Conservation (phyloP, 2,113 vertebrate species). For the Amphiprion percula region DNA sequence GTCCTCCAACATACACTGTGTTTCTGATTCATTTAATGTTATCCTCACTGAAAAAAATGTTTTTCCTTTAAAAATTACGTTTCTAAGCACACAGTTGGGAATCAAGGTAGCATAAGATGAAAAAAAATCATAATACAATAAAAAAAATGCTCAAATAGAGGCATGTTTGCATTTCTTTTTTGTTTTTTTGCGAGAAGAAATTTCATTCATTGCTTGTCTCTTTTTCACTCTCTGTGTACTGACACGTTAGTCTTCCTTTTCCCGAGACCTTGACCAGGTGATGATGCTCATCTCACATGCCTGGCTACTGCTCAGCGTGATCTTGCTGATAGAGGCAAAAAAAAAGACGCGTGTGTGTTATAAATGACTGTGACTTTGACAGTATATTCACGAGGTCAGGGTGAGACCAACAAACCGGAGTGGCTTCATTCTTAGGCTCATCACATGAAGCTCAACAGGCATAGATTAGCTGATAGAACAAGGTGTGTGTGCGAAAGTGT, state of each 20-base stretch:
- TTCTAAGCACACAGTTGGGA: background rate
- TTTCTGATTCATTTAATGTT: too few species aligned
- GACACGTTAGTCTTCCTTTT: conserved; percentile 24
- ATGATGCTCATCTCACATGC: background rate
- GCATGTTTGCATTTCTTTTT: background rate
- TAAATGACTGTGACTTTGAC: conserved; percentile 4
- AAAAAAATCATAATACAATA: background rate
- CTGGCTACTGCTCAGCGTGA: background rate
- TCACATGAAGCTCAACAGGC: conserved; percentile 38
- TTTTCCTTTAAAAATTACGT: too few species aligned
- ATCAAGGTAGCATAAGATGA: background rate
- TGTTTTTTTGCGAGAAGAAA: conserved; percentile 45
- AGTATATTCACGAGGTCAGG: conserved; percentile 16
- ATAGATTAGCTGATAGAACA: conserved; percentile 54
- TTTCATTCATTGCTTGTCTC: background rate
- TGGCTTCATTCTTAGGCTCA: conserved; percentile 61
- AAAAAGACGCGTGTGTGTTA: background rate
- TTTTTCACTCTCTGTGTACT: background rate
- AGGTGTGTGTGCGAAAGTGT: conserved; percentile 2
- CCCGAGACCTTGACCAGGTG: conserved; percentile 42
- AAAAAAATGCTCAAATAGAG: background rate
- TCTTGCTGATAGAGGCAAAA: conserved; percentile 3
- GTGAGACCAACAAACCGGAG: conserved; percentile 29
- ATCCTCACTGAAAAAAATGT: too few species aligned
- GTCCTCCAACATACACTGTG: too few species aligned